Conservation (phyloP, 2,888 invertebrate genomes). For the Siphonodentalium dalli region DNA sequence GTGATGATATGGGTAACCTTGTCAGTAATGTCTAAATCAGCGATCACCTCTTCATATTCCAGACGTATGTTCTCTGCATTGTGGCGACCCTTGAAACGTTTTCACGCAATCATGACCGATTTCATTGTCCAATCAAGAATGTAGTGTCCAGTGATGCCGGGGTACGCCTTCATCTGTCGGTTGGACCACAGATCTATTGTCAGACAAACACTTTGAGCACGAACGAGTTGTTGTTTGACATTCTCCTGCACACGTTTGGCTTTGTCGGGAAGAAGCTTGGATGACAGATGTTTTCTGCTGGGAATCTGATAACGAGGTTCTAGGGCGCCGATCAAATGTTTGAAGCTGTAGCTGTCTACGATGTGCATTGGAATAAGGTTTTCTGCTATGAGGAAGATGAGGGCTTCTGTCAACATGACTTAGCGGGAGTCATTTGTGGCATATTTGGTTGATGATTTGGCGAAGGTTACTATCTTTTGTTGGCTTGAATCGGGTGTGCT, state of each 20-base stretch:
- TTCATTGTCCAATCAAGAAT: slow-evolving; percentile 15
- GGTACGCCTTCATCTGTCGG: slow-evolving; percentile 22
- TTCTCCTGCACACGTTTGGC: slow-evolving; percentile 1
- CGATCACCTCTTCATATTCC: slow-evolving; percentile 23
- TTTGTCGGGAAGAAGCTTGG: slow-evolving; percentile 15
- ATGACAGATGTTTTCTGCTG: background rate
- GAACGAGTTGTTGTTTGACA: slow-evolving; percentile 9
- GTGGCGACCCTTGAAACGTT: slow-evolving; percentile 17
- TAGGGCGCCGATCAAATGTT: too few relatives aligned
- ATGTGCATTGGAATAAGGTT: too few relatives aligned
- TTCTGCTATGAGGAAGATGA: too few relatives aligned
- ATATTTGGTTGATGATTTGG: too few relatives aligned
- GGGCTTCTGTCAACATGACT: too few relatives aligned
- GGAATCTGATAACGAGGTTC: slow-evolving; percentile 5
- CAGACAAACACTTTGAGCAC: slow-evolving; percentile 21
- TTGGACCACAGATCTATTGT: slow-evolving; percentile 28
- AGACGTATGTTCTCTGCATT: slow-evolving; percentile 22
- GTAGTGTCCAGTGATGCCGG: slow-evolving; percentile 24
- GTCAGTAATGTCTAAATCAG: slow-evolving; percentile 14
- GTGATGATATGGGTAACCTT: slow-evolving; percentile 14
- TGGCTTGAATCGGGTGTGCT: too few relatives aligned
- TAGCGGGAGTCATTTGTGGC: too few relatives aligned
- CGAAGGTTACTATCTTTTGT: too few relatives aligned
- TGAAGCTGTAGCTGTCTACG: too few relatives aligned
- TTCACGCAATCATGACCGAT: slow-evolving; percentile 18